These are phyloP conservation scores for Hypothenemus hampei DNA, from an alignment of 1,140 invertebrate genomes.

Conservation along the genomic window DNA sequence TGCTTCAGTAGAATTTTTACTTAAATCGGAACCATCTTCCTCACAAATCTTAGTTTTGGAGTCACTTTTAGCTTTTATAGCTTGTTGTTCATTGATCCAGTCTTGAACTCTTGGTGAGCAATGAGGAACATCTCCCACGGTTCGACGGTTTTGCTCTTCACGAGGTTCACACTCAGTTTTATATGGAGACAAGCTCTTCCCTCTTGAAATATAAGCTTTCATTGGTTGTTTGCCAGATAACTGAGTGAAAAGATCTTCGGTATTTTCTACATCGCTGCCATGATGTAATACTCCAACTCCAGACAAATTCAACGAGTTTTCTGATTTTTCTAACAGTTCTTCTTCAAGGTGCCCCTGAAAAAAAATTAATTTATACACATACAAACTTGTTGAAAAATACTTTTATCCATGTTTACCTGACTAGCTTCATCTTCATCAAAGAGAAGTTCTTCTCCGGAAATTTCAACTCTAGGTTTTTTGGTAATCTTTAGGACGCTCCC, in stretches of 20 bases:
- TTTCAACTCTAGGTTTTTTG: slow-evolving; percentile 13
- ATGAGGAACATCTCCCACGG: slow-evolving; percentile 17
- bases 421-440: too few species aligned
- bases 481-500: slow-evolving; percentile 4
- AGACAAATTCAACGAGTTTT: slow-evolving; percentile 41
- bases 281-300: slow-evolving; percentile 41
- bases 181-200: slow-evolving; percentile 21
- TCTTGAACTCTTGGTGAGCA: slow-evolving; percentile 22
- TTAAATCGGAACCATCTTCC: too few species aligned
- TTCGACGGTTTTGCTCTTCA: slow-evolving; percentile 10
- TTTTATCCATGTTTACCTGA: too few species aligned
- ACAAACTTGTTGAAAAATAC: slow-evolving; percentile 27
- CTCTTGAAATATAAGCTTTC: slow-evolving; percentile 18
- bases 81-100: slow-evolving; percentile 30
- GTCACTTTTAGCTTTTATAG: too few species aligned
- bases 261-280: slow-evolving; percentile 30
- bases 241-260: slow-evolving; percentile 36
- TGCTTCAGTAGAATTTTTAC: too few species aligned
- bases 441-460: not conserved
- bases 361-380: slow-evolving; percentile 40
- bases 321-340: slow-evolving; percentile 43
- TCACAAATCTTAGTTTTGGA: too few species aligned
- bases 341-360: slow-evolving; percentile 32
- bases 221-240: slow-evolving; percentile 44
- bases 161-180: not conserved